Base-by-base conservation (phyloP, 2,113 vertebrate genomes). In the Alces alces region DNA sequence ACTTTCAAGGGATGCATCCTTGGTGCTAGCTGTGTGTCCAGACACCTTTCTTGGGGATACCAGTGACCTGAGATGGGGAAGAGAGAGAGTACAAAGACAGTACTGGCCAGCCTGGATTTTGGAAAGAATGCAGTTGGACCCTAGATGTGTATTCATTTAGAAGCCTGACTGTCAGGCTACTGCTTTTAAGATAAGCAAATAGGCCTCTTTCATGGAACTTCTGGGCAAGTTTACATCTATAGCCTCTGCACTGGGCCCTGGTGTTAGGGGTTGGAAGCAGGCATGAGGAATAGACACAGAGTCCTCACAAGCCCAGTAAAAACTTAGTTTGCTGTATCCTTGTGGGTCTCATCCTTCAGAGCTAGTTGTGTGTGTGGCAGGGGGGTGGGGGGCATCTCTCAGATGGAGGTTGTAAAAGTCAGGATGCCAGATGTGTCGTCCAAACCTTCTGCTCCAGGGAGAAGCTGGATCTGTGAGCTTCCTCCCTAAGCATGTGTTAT, bases 361-460 rank as follows among this genome's bases (percentile, higher is more conserved):
- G 28, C 19, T 57, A n/a, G 28, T n/a, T 70, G 17, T 66, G 64
- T n/a, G 64, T 17, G 61, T 2, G 2, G 8, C 2, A 1, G 61
- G 7, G 60, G 3, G 16, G 54, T 15, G 1, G 28, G 11, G 0
- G 2, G 14, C 2, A 2, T 70, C 28, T 83, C 13, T 45, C 50
- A 70, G 80, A 8, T 45, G 30, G 30, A 57, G 55, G 39, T 57
- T 64, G 17, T 27, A 57, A 47, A 57, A 73, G 14, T 6, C 55
- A 30, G 30, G 30, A 7, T 0, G 4, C 9, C 52, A 47, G 21
- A 85, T 57, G 15, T n/a, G 30, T 14, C 6, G 4, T 45, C 1
- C 1, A 52, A 78, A 61, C 5, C 14, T 5, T 78, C 58, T 36
- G 1, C 15, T 86, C 19, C 30, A 14, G 17, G 19, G 8, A 61